Evolutionary conservation across 1,140 invertebrate genomes (phyloP), one percentile per base, ranked within the genome.

Genomic region (Cydia amplana): DNA sequence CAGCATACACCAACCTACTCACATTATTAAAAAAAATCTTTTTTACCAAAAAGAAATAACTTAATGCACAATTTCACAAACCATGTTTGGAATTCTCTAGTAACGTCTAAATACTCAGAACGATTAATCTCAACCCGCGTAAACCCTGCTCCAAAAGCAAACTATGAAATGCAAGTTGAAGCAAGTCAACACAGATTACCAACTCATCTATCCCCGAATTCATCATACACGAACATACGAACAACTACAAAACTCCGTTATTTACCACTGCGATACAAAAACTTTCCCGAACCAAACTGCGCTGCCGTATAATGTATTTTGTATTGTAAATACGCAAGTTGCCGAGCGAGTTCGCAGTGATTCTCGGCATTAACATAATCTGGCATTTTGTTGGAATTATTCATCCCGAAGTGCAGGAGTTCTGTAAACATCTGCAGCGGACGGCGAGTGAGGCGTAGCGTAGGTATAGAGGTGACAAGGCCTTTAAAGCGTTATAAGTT

Each of bases 311-410:
- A 70, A 70, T 70, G 32, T 70, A 70, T 70, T 70, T 70, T 20
- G 65, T 36, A 36, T 40, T 70, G 65, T 70, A 70, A 70, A 70
- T 70, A 70, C 65, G 65, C 65, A 70, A 70, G 28, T 70, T 70
- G 36, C 65, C 32, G 20, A 23, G 55, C 32, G 28, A 70, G 32
- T 40, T 70, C n/a, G 9, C 25, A 28, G 28, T 70, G 65, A 70
- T 36, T 70, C 65, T 70, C 36, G 43, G 28, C 10, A 75, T 75
- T 75, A 72, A 49, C 74, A 75, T 75, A 75, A 75, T 75, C 64
- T 65, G 20, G 67, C 64, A 65, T 75, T 75, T 72, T 75, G 74
- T 46, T 72, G 65, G 65, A 72, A 75, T 75, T 75, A 75, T 75
- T 75, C 74, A 75, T 75, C 67, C 43, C 14, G 16, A 46, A 75